phyloP scores from a whole-genome alignment of 1,140 invertebrate genomes.

The Monochamus saltuarius region DNA sequence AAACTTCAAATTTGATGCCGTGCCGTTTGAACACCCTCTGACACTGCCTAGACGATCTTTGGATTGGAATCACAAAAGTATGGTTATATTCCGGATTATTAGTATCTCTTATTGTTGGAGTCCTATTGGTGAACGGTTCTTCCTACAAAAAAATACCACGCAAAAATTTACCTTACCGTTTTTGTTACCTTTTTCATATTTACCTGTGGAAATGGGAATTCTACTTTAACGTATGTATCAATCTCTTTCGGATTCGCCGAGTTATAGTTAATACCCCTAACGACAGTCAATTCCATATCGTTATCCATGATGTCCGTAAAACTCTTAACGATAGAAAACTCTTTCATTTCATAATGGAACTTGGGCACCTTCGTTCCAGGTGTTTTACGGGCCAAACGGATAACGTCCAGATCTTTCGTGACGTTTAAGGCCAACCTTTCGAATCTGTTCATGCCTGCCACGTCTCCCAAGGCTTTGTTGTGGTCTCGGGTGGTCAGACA shows the following conservation, averaged over 20 bases:
- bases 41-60: slow-evolving; percentile 75
- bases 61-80: slow-evolving; percentile 75
- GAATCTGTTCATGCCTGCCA: slow-evolving; percentile 85
- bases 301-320: slow-evolving; percentile 90
- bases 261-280: slow-evolving; percentile 86
- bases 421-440: slow-evolving; percentile 69
- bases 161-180: neutral
- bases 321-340: slow-evolving; percentile 89
- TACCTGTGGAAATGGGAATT: slow-evolving; percentile 89
- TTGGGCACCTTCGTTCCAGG: slow-evolving; percentile 71
- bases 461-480: slow-evolving; percentile 90
- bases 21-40: slow-evolving; percentile 86
- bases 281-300: slow-evolving; percentile 84
- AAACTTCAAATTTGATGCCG: slow-evolving; percentile 86
- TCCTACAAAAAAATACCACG: slow-evolving; percentile 60
- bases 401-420: slow-evolving; percentile 86
- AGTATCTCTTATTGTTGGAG: slow-evolving; percentile 76
- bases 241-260: slow-evolving; percentile 83
- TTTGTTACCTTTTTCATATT: slow-evolving; percentile 44
- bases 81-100: slow-evolving; percentile 88
- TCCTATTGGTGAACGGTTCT: slow-evolving; percentile 73
- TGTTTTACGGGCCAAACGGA: slow-evolving; percentile 69
- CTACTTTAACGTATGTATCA: slow-evolving; percentile 92
- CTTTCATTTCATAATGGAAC: slow-evolving; percentile 91
- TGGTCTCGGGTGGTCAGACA: slow-evolving; percentile 85